A percentile compares a stretch with the other conserved stretches of the same genome.
Conservation (phyloP, 2,797 vertebrate genomes). For the Pelochelys cantorii region DNA sequence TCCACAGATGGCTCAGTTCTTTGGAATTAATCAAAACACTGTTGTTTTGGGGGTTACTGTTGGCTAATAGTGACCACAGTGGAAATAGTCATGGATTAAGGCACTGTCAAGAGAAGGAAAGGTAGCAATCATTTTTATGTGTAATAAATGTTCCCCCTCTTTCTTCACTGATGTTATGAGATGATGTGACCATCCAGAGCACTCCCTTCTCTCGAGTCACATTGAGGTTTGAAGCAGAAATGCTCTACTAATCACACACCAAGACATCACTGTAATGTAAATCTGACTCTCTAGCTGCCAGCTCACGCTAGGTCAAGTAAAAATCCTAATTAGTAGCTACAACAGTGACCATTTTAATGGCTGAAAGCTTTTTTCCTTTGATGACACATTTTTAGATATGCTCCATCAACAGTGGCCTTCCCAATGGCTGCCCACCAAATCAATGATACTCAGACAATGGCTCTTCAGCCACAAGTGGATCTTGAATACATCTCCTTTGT, state of each 20-base stretch:
- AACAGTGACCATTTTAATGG: not conserved
- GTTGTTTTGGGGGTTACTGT: too few relatives aligned
- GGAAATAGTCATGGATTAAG: too few relatives aligned
- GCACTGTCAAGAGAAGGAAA: too few relatives aligned
- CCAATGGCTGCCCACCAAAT: constrained; percentile 16
- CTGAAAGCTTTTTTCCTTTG: not conserved
- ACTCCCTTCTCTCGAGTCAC: not conserved
- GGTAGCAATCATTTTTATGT: too few relatives aligned
- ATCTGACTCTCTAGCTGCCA: too few relatives aligned
- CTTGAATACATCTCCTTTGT: too few relatives aligned
- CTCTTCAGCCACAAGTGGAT: too few relatives aligned
- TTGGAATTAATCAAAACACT: too few relatives aligned
- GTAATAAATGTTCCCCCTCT: not conserved
- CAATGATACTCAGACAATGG: too few relatives aligned
- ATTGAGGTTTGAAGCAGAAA: not conserved
- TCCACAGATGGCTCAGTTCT: too few relatives aligned
- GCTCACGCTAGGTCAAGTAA: not conserved
- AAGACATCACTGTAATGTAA: not conserved
- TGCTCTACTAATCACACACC: not conserved
- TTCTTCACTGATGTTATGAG: not conserved
- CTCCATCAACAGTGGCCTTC: not conserved
- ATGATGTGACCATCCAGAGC: rapidly evolving
- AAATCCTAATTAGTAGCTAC: not conserved
- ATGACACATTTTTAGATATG: not conserved
- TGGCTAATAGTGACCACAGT: too few relatives aligned